Evolutionary conservation across 2,113 vertebrate species (phyloP).

Genomic region (Lipophrys pholis): DNA sequence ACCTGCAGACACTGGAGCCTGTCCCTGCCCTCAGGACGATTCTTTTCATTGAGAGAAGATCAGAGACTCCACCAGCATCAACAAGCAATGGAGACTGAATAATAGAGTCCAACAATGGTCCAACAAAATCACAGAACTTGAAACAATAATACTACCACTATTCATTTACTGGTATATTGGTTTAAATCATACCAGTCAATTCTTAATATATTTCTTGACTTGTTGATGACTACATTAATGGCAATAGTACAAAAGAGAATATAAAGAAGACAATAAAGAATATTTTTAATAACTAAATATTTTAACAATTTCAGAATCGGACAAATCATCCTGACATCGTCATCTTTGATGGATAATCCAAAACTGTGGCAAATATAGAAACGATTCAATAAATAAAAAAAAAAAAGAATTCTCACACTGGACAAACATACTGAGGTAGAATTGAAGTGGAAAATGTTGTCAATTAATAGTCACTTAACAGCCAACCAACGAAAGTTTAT

Average conservation of each 20-base stretch:
- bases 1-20: slow-evolving; percentile 23
- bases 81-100: neutral
- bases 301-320: too few relatives aligned
- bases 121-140: neutral
- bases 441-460: neutral
- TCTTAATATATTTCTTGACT: too few relatives aligned
- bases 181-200: neutral
- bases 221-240: too few relatives aligned
- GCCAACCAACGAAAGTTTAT: neutral
- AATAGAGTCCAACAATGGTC: neutral
- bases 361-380: too few relatives aligned
- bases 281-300: too few relatives aligned
- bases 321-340: too few relatives aligned
- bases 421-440: neutral
- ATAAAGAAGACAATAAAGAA: too few relatives aligned
- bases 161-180: neutral
- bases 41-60: slow-evolving; percentile 14
- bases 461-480: neutral
- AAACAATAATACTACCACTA: neutral
- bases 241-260: neutral
- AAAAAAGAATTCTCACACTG: neutral
- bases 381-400: too few relatives aligned
- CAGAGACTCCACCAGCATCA: neutral
- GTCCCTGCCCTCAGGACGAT: slow-evolving; percentile 15
- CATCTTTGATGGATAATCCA: too few relatives aligned